These are phyloP conservation scores for Smittia aterrima DNA, from an alignment of 2,888 invertebrate genomes.

Conservation along the genomic window DNA sequence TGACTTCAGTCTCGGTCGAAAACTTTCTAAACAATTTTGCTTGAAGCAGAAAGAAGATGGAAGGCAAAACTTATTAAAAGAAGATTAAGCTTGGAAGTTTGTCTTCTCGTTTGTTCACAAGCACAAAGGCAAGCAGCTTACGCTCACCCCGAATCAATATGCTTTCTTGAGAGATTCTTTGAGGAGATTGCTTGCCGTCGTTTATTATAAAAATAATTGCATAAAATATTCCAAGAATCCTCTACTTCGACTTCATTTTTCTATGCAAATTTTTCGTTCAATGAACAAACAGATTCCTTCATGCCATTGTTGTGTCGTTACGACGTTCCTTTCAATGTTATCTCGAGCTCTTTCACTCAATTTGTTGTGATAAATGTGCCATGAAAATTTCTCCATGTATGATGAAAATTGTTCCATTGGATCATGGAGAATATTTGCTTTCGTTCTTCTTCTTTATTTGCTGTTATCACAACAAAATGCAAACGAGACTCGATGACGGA, in stretches of 20 bases:
- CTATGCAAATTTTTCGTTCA: background rate
- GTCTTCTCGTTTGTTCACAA: background rate
- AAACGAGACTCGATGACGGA: background rate
- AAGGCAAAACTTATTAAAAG: conserved; percentile 37
- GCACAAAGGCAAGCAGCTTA: background rate
- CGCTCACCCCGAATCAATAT: conserved; percentile 2
- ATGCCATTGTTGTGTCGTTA: conserved; percentile 26
- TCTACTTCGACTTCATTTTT: background rate
- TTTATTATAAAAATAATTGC: conserved; percentile 7
- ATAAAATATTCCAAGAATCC: conserved; percentile 7
- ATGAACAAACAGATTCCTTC: conserved; percentile 37
- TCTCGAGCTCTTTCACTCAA: conserved; percentile 40
- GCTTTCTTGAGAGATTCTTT: conserved; percentile 3
- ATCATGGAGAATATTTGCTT: background rate
- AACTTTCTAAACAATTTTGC: background rate
- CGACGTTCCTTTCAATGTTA: conserved; percentile 33
- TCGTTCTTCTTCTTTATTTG: conserved; percentile 8
- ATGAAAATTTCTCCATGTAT: conserved; percentile 32
- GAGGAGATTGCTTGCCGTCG: background rate
- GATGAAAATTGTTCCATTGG: conserved; percentile 8
- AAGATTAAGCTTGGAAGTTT: conserved; percentile 36
- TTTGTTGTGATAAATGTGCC: conserved; percentile 40
- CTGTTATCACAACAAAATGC: conserved; percentile 2
- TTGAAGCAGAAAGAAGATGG: background rate
- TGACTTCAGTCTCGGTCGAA: background rate